These are phyloP conservation scores for Propithecus deckenii DNA, from an alignment of 2,797 vertebrate species.

Conservation along the genomic window DNA sequence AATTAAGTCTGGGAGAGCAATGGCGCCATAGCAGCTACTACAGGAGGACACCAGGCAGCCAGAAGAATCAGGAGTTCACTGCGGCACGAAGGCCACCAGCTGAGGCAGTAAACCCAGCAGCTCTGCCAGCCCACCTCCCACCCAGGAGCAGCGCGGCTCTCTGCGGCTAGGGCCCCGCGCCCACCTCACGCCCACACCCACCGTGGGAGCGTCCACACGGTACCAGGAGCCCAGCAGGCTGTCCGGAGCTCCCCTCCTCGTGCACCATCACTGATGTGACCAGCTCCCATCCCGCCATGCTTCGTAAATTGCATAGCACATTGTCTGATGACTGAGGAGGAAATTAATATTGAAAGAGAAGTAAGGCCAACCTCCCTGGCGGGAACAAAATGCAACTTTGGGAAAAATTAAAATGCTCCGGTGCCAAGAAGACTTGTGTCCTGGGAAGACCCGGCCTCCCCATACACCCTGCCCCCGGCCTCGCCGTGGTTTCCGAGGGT, in stretches of 20 bases:
- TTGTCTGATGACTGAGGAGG: not conserved
- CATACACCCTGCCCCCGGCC: not conserved
- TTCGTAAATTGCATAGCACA: not conserved
- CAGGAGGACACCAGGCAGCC: not conserved
- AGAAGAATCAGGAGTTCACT: not conserved
- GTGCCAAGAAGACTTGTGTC: not conserved
- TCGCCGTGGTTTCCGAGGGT: not conserved
- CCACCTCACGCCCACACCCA: no score
- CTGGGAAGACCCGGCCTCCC: not conserved
- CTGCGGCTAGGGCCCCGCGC: rapidly evolving
- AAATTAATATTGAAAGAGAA: not conserved
- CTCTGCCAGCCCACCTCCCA: not conserved
- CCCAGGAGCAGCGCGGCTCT: not conserved
- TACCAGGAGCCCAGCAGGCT: rapidly evolving
- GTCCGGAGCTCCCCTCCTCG: rapidly evolving
- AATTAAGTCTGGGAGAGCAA: not conserved
- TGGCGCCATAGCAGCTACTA: rapidly evolving
- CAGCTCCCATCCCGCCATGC: rapidly evolving
- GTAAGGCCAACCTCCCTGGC: not conserved
- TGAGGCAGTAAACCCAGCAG: not conserved
- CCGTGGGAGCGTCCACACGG: rapidly evolving
- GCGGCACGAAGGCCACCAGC: not conserved
- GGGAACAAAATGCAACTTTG: not conserved
- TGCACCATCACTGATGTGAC: rapidly evolving
- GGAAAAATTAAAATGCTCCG: not conserved